phyloP scores from a whole-genome alignment of 2,797 vertebrate genomes.

The Lepilemur ruficaudatus region DNA sequence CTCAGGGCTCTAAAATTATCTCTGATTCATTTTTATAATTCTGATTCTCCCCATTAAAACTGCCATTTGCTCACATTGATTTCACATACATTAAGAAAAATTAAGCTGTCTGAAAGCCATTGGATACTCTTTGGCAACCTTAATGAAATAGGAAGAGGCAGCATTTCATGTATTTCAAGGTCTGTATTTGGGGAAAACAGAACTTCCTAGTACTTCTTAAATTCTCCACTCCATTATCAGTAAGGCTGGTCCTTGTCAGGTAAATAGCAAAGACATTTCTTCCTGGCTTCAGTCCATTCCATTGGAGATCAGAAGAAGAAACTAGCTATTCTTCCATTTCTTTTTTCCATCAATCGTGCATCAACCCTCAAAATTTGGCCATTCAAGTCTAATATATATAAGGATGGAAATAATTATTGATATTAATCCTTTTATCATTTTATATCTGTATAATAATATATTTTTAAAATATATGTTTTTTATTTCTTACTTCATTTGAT shows the following conservation, averaged over 20 bases:
- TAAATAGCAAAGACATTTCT: neutral
- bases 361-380: neutral
- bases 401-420: neutral
- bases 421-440: neutral
- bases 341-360: neutral
- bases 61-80: neutral
- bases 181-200: neutral
- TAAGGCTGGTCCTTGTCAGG: neutral
- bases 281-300: neutral
- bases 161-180: neutral
- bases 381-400: neutral
- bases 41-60: neutral
- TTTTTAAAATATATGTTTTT: neutral
- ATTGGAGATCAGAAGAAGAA: neutral
- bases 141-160: neutral
- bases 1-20: neutral
- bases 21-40: neutral
- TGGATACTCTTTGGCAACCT: neutral
- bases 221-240: neutral
- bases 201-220: neutral
- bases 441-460: neutral
- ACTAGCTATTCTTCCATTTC: neutral
- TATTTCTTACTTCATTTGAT: neutral
- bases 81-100: neutral
- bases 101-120: neutral